A percentile compares a stretch with the other conserved stretches of the same genome.
phyloP scores from a whole-genome alignment of 2,888 invertebrate genomes.

The Nymphalis urticae region DNA sequence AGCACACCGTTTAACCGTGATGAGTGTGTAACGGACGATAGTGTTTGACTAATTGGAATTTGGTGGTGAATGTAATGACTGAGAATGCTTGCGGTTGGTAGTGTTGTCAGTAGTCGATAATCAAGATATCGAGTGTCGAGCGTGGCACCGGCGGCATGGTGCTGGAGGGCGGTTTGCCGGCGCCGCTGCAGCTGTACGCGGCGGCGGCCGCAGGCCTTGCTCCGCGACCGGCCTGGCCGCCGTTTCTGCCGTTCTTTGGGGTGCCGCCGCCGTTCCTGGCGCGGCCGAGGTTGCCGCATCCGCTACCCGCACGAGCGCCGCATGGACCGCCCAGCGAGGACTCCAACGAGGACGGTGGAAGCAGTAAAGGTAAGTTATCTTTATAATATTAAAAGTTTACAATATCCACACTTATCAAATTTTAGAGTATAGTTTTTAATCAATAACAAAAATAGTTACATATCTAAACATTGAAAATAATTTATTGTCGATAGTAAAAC shows the following conservation, averaged over 20 bases:
- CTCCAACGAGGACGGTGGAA: constrained; percentile 79
- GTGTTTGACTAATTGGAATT: constrained; percentile 40
- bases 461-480: too few relatives aligned
- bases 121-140: constrained; percentile 64
- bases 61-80: constrained; percentile 19
- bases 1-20: constrained; percentile 48
- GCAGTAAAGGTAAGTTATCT: constrained; percentile 68
- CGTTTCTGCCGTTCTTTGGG: constrained; percentile 82
- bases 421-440: too few relatives aligned
- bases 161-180: constrained; percentile 85
- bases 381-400: too few relatives aligned
- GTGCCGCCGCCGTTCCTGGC: constrained; percentile 82
- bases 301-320: constrained; percentile 67
- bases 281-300: constrained; percentile 69
- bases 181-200: constrained; percentile 86
- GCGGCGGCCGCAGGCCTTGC: constrained; percentile 84
- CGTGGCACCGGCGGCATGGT: constrained; percentile 75
- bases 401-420: too few relatives aligned
- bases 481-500: too few relatives aligned
- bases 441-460: too few relatives aligned
- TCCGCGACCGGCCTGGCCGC: constrained; percentile 82
- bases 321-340: constrained; percentile 80
- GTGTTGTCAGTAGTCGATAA: constrained; percentile 56
- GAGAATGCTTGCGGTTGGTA: constrained; percentile 52
- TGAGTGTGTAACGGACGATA: constrained; percentile 41